Evolutionary conservation across 1,140 invertebrate genomes (phyloP).

Genomic region (Cotesia typhae): DNA sequence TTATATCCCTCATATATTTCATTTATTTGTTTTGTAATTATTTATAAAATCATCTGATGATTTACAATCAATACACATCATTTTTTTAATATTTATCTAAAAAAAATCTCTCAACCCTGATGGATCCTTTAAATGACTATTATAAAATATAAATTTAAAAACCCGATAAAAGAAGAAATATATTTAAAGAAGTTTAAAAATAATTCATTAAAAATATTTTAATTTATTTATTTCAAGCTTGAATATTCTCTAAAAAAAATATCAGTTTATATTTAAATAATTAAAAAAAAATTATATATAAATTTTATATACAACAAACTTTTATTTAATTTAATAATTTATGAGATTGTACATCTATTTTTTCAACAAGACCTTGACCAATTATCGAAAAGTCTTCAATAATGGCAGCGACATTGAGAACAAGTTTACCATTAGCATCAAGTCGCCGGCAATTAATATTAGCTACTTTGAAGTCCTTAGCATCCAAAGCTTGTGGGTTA

Average conservation of each 20-base stretch:
- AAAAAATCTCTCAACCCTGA: too few species aligned
- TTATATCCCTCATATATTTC: constrained; percentile 5
- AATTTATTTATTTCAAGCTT: too few species aligned
- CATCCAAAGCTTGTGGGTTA: constrained; percentile 74
- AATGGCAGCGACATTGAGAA: constrained; percentile 73
- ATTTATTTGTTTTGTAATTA: background rate
- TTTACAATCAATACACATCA: background rate
- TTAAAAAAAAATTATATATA: constrained; percentile 17
- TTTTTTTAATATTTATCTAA: background rate
- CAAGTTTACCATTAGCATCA: constrained; percentile 61
- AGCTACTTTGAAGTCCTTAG: constrained; percentile 77
- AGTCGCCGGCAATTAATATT: constrained; percentile 65
- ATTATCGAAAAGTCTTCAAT: constrained; percentile 79
- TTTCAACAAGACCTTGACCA: constrained; percentile 71
- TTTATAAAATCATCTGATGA: constrained; percentile 15
- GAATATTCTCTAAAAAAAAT: too few species aligned
- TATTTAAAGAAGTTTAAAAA: too few species aligned
- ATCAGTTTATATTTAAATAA: constrained; percentile 18
- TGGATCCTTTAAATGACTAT: too few species aligned
- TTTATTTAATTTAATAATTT: constrained; percentile 38
- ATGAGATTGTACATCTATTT: constrained; percentile 60
- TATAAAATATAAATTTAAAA: too few species aligned
- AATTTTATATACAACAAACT: constrained; percentile 17
- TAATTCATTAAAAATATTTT: too few species aligned
- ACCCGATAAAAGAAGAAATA: too few species aligned